These are phyloP conservation scores for Pantherophis guttatus DNA, from an alignment of 2,113 vertebrate genomes.

Conservation along the genomic window DNA sequence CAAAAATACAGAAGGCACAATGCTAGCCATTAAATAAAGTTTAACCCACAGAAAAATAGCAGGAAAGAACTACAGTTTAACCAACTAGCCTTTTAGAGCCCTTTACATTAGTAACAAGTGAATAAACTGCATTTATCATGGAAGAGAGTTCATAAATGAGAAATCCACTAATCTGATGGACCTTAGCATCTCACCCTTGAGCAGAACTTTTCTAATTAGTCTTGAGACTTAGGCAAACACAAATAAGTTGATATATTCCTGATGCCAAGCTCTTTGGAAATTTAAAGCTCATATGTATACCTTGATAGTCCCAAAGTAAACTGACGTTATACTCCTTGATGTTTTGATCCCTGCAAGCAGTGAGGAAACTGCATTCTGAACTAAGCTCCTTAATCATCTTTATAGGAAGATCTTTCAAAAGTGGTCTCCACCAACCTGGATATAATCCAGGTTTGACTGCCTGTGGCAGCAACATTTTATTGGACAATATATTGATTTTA, in stretches of 20 bases:
- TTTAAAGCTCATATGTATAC: not conserved
- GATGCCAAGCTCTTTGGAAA: not conserved
- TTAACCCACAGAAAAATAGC: not conserved
- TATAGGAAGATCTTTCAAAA: not conserved
- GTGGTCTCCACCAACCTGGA: not conserved
- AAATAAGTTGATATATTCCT: not conserved
- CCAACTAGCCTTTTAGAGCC: not conserved
- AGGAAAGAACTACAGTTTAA: not conserved
- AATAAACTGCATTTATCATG: not conserved
- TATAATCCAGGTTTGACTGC: not conserved
- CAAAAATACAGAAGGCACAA: not conserved
- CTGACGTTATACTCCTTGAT: not conserved
- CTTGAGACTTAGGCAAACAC: not conserved
- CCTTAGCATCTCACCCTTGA: not conserved
- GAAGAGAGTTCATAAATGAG: not conserved
- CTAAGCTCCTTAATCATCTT: not conserved
- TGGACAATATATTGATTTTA: not conserved
- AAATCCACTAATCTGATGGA: not conserved
- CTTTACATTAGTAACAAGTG: not conserved
- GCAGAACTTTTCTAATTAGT: not conserved
- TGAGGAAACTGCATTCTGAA: not conserved
- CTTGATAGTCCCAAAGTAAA: not conserved
- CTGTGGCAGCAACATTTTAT: not conserved
- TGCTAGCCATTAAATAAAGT: not conserved
- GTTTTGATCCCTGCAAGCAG: not conserved